Base-by-base conservation (phyloP, 2,888 invertebrate genomes). In the Pristionchus fissidentatus region DNA sequence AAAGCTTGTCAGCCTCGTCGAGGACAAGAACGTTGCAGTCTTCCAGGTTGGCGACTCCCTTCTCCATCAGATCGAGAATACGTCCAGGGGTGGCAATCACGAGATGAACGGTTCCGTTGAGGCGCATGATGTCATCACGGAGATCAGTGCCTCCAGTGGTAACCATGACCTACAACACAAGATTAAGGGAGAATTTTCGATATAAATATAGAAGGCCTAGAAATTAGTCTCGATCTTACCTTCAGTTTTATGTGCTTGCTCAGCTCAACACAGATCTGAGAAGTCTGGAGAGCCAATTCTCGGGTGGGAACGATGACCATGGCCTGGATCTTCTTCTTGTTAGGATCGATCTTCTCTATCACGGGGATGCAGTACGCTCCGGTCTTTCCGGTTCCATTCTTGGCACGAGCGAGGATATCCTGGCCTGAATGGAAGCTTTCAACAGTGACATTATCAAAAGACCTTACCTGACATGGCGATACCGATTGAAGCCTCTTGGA, bases 201-300 rank as follows among this genome's bases (percentile, higher is more conserved):
- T n/a, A n/a, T n/a, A n/a, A n/a, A 98, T 99, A 94, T 98, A 98
- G 94, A 97, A 97, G 93, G 98, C 98, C 94, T 98, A 98, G 92
- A 98, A 95, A 86, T 98, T 98, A 93, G 99, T 94, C 94, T 98
- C 98, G 94, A 15, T n/a, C 19, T 41, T 57, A 91, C 91, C 93
- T 97, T 96, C 92, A 97, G 95, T 93, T 96, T 96, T 94, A 98
- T 95, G 94, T 99, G 98, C 94, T 98, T 98, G 88, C 97, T 96
- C 98, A 95, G 85, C 98, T 99, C 88, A 98, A 98, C 93, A 98
- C 98, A 49, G 10, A 49, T 49, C 49, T 10, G 49, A 49, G 98
- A 97, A 93, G 98, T 99, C 94, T 99, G 99, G 92, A 98, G 95
- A 87, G 98, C 99, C 93, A 99, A 94, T 94, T 99, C 99, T 94